Evolutionary conservation across 1,140 invertebrate species (phyloP).

Genomic region (Drosophila hydei): DNA sequence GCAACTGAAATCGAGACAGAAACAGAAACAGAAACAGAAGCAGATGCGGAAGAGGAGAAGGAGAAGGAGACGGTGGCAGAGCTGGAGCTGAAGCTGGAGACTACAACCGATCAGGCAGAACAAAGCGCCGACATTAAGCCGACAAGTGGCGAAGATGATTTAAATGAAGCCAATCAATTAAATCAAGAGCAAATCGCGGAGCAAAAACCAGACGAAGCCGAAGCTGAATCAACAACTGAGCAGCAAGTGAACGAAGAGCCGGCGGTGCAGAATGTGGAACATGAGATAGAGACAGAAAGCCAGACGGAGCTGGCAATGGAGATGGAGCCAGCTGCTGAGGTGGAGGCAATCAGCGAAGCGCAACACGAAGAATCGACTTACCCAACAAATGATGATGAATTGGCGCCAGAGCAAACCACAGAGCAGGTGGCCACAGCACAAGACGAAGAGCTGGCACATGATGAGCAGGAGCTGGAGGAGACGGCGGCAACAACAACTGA

Average conservation of each 20-base stretch:
- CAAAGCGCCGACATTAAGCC: constrained; percentile 73
- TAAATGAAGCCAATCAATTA: constrained; percentile 82
- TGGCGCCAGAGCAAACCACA: constrained; percentile 68
- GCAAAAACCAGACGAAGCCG: constrained; percentile 12
- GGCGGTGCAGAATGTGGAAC: constrained; percentile 16
- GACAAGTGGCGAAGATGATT: constrained; percentile 79
- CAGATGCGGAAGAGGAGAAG: neutral
- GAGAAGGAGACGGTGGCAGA: constrained; percentile 19
- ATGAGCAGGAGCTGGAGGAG: constrained; percentile 1
- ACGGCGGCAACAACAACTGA: constrained; percentile 20
- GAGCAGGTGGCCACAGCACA: constrained; percentile 38
- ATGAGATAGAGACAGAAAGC: constrained; percentile 5
- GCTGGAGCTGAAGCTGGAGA: constrained; percentile 20
- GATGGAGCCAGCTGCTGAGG: constrained; percentile 17
- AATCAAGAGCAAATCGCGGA: constrained; percentile 55
- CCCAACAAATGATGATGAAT: constrained; percentile 83
- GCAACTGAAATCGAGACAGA: constrained; percentile 49
- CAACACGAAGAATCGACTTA: constrained; percentile 77
- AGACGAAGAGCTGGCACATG: neutral
- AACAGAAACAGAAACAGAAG: constrained; percentile 7
- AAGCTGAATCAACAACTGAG: constrained; percentile 28
- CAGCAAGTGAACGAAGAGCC: constrained; percentile 37
- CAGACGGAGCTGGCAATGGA: constrained; percentile 23
- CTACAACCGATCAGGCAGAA: constrained; percentile 62
- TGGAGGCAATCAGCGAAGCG: constrained; percentile 68